Base-by-base conservation (phyloP, 1,140 invertebrate genomes). In the Pomacea maculata region DNA sequence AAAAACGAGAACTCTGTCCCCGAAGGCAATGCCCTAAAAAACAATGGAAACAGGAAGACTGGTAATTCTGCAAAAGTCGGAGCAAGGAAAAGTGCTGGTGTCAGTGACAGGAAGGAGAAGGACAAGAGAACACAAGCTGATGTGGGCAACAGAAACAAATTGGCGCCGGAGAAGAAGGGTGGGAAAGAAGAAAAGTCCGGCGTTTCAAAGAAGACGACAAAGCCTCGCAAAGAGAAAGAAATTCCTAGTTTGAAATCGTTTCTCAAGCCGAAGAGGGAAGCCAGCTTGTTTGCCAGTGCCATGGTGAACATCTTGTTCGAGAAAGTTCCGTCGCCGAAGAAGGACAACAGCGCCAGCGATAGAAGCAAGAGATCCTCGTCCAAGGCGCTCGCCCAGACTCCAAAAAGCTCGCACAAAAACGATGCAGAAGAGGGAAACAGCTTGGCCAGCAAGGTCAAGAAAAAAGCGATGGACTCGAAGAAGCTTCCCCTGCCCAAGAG, bases 261-360 rank as follows among this genome's bases (percentile, higher is more conserved):
- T 67, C 67, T 78, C 65, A 78, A 78, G 25, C 77, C 77, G 17
- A 86, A 85, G 80, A 72, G 87, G 55, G 86, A 87, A 75, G 87
- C 87, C 15, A 88, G 87, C 80, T 71, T 88, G 19, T 86, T 85
- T 83, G 87, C 87, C 34, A 81, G 80, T 54, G 83, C 82, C 54
- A 83, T 82, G 74, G 83, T 87, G 21, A 85, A 88, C 67, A 87
- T 88, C 55, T 68, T 87, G 61, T 87, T 79, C 82, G 86, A 87
- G 63, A 87, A 83, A 61, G 63, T 75, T 21, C 79, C 81, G 19
- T 78, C 55, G 64, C 29, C 81, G 34, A 81, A 78, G 57, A 81
- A 80, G 67, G 61, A 63, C 34, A 17, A 54, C 64, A 25, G 64
- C 54, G 29, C 52, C 29, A 55, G 57, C 25, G 17, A 6, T 65